These are phyloP conservation scores for Tetragnatha versicolor DNA, from an alignment of 1,140 invertebrate species.

Conservation along the genomic window DNA sequence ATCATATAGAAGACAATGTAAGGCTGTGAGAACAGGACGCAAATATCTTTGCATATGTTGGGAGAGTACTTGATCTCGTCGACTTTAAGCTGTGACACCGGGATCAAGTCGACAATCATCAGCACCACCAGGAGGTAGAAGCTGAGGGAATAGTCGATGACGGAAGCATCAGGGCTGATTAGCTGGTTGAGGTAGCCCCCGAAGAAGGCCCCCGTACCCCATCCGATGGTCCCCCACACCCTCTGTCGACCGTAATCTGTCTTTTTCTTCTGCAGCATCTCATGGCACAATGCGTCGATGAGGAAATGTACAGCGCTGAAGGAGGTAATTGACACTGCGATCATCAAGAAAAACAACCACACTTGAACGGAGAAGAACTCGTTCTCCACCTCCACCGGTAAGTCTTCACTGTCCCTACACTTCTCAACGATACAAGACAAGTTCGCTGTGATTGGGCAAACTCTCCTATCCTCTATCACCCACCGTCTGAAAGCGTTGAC, in stretches of 20 bases:
- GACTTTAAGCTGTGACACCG: conserved; percentile 11
- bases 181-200: conserved; percentile 42
- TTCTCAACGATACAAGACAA: too few species aligned
- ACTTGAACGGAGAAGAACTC: conserved; percentile 29
- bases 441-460: too few species aligned
- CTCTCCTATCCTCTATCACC: too few species aligned
- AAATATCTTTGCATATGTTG: conserved; percentile 35
- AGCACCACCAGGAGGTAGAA: conserved; percentile 11
- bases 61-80: conserved; percentile 1
- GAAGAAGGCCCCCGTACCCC: conserved; percentile 22
- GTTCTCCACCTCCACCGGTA: too few species aligned
- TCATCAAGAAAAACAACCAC: conserved; percentile 23
- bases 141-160: conserved; percentile 50
- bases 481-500: too few species aligned
- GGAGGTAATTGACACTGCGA: not conserved
- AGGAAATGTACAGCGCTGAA: conserved; percentile 23
- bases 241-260: conserved; percentile 19
- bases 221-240: conserved; percentile 48
- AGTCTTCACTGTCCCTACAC: too few species aligned
- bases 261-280: not conserved
- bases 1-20: conserved; percentile 58
- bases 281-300: conserved; percentile 33
- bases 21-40: not conserved
- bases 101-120: conserved; percentile 14
- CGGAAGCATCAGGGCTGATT: conserved; percentile 51